Percentiles rank a stretch among this genome's conserved stretches.
These are phyloP conservation scores for Agrilus planipennis DNA, from an alignment of 1,140 invertebrate species.

Conservation along the genomic window DNA sequence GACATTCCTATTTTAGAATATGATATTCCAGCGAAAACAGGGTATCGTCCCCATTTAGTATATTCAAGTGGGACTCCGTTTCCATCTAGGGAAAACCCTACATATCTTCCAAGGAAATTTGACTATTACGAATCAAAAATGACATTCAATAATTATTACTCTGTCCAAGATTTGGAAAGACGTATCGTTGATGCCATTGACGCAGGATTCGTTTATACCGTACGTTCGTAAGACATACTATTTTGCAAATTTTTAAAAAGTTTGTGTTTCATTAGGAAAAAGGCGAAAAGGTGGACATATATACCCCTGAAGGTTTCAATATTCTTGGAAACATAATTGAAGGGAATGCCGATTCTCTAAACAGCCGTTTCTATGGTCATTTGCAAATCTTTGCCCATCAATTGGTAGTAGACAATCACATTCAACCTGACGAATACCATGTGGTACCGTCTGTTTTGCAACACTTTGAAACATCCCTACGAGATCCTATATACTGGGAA, in stretches of 20 bases:
- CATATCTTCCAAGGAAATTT: conserved; percentile 29
- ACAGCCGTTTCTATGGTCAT: conserved; percentile 50
- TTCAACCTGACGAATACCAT: conserved; percentile 23
- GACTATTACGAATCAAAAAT: conserved; percentile 25
- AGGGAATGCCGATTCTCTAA: conserved; percentile 50
- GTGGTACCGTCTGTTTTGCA: conserved; percentile 33
- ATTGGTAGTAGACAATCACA: conserved; percentile 39
- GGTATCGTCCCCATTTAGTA: conserved; percentile 51
- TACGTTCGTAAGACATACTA: conserved; percentile 23
- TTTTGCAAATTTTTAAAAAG: not conserved
- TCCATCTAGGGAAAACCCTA: conserved; percentile 43
- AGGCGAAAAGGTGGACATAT: conserved; percentile 40
- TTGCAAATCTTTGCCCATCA: conserved; percentile 43
- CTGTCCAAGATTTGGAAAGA: conserved; percentile 38
- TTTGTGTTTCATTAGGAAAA: conserved; percentile 23
- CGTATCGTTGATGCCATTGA: conserved; percentile 53
- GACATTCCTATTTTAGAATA: conserved; percentile 46
- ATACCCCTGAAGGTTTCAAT: conserved; percentile 38
- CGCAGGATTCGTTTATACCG: conserved; percentile 39
- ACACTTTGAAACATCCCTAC: conserved; percentile 44
- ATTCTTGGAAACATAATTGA: conserved; percentile 55
- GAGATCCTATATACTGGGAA: conserved; percentile 55
- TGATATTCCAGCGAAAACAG: conserved; percentile 41
- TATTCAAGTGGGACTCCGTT: conserved; percentile 54
- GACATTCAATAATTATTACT: conserved; percentile 19